Conservation (phyloP, 1,140 invertebrate species). For the Leptinotarsa texana region DNA sequence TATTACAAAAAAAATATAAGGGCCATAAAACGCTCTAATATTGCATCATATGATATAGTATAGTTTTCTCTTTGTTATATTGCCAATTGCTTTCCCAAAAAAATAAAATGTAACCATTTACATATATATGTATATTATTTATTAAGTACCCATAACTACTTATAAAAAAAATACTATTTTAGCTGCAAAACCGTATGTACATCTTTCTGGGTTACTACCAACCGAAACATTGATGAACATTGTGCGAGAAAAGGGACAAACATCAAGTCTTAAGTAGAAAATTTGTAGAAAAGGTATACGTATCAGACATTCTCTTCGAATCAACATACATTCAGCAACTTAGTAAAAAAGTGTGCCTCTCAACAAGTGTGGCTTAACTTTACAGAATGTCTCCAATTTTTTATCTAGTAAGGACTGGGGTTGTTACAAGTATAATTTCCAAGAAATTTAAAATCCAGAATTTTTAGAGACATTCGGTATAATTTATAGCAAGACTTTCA, state of each 20-base stretch:
- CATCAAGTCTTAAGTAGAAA: constrained; percentile 25
- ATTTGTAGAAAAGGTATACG: constrained; percentile 28
- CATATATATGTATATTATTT: constrained; percentile 30
- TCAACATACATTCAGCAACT: background rate
- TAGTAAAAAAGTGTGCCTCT: too few species aligned
- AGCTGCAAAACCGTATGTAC: constrained; percentile 39
- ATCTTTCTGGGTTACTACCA: constrained; percentile 21
- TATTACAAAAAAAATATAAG: constrained; percentile 38
- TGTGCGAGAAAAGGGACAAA: constrained; percentile 28
- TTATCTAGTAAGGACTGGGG: too few species aligned
- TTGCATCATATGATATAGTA: constrained; percentile 32
- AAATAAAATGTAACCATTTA: constrained; percentile 35
- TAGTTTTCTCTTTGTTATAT: constrained; percentile 21
- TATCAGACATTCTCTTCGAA: constrained; percentile 7
- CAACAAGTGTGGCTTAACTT: too few species aligned
- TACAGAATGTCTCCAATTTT: too few species aligned
- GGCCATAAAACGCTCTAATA: constrained; percentile 11
- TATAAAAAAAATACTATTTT: constrained; percentile 42
- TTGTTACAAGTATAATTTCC: too few species aligned
- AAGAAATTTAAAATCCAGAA: too few species aligned
- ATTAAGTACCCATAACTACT: constrained; percentile 41
- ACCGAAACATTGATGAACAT: constrained; percentile 14
- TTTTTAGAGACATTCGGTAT: too few species aligned
- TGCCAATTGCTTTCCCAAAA: constrained; percentile 26
- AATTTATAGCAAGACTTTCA: too few species aligned